Evolutionary conservation across 2,888 invertebrate species (phyloP), one percentile per base, ranked within the genome.

Genomic region (Drosophila lacicola): DNA sequence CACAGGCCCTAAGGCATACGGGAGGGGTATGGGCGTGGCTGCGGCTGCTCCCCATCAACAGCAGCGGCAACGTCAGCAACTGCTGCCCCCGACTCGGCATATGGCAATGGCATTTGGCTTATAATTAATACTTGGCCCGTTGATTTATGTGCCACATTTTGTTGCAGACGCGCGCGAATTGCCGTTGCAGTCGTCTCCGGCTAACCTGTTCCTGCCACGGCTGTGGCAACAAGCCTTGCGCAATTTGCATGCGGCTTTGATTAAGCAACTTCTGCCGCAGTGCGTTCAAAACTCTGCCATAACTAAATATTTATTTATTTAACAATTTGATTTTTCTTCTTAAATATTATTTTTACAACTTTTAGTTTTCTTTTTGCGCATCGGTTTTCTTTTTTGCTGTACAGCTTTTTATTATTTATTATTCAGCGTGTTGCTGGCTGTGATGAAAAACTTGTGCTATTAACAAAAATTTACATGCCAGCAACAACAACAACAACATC

Each of bases 371-470:
- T 53, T 79, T 53, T 60, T 46, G 33, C 61, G 47, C 47, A 55
- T 55, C 42, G 47, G 41, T 46, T 17, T 14, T 63, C 17, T 62
- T 64, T 69, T 56, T 2, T 14, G 39, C 14, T 45, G 39, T 17
- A 34, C 44, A 49, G 36, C 19, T 50, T 61, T 61, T 77, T 75
- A 42, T 36, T 75, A 55, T 61, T 77, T 54, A 50, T 77, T 77
- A 56, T 65, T 57, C 73, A 69, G 44, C 57, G 21, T 45, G 73
- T 21, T 21, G 25, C 13, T 25, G 37, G 25, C 37, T 29, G 56
- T 47, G 66, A 70, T 71, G 82, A 78, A 83, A 87, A 83, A 83
- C 83, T 87, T 84, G 83, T 87, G 78, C 84, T 87, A 82, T 82
- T 86, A 86, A 73, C 78, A 58, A 73, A 83, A 86, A 82, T 86